A percentile compares a stretch with the other conserved stretches of the same genome.
Evolutionary conservation across 1,140 invertebrate species (phyloP).

Genomic region (Drosophila jambulina): DNA sequence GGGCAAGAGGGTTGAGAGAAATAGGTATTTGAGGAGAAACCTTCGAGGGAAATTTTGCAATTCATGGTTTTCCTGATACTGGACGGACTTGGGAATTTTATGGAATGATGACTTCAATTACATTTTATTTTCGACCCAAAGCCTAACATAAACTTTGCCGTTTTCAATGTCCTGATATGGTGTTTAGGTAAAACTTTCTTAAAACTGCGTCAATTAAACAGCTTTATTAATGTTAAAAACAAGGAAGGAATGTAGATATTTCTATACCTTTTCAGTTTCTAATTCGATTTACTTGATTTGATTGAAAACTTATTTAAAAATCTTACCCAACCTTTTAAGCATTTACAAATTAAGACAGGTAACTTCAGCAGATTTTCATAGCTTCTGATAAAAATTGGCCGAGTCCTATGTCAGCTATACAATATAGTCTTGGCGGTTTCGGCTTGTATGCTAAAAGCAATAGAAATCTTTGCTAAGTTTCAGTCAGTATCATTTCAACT

Average conservation of each 20-base stretch:
- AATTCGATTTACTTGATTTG: too few relatives aligned
- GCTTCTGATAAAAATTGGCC: too few relatives aligned
- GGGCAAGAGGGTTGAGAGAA: not conserved
- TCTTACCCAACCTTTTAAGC: too few relatives aligned
- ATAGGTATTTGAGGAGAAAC: not conserved
- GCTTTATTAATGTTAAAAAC: not conserved
- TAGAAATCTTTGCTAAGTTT: too few relatives aligned
- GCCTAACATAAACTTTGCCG: not conserved
- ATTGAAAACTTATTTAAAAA: too few relatives aligned
- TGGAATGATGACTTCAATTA: not conserved
- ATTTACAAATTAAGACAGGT: too few relatives aligned
- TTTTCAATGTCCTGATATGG: not conserved
- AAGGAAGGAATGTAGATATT: not conserved
- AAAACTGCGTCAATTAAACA: not conserved
- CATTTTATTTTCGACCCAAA: not conserved
- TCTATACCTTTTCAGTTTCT: not conserved
- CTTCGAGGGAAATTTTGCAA: constrained; percentile 1
- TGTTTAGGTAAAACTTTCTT: too few relatives aligned
- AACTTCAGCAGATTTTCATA: too few relatives aligned
- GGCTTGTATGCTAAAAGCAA: too few relatives aligned
- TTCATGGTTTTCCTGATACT: constrained; percentile 10
- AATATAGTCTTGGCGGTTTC: too few relatives aligned
- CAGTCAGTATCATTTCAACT: too few relatives aligned
- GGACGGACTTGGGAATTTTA: not conserved
- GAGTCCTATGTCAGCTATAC: too few relatives aligned